Conservation (phyloP, 2,888 invertebrate species). For the Dioctria rufipes region DNA sequence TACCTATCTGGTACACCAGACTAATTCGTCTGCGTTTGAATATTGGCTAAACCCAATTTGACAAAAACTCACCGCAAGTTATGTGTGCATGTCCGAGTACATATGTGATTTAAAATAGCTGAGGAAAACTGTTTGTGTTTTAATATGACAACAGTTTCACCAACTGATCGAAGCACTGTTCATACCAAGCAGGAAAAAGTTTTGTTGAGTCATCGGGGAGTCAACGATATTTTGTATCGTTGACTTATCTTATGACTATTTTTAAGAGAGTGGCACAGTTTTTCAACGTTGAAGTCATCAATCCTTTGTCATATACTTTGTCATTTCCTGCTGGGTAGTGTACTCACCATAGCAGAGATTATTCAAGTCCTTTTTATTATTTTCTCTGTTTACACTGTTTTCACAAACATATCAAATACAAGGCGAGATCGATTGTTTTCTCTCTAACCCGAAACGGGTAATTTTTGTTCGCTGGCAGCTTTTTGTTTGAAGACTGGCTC, state of each 20-base stretch:
- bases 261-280: too few species aligned
- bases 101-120: slow-evolving; percentile 67
- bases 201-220: too few species aligned
- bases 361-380: slow-evolving; percentile 41
- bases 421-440: not conserved
- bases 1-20: slow-evolving; percentile 62
- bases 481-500: not conserved
- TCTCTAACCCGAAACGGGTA: not conserved
- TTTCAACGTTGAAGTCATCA: too few species aligned
- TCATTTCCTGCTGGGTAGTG: too few species aligned
- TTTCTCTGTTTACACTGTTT: not conserved
- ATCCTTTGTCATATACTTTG: too few species aligned
- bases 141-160: slow-evolving; percentile 71
- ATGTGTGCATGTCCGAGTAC: slow-evolving; percentile 70
- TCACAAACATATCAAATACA: slow-evolving; percentile 3
- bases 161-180: slow-evolving; percentile 55
- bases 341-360: slow-evolving; percentile 48
- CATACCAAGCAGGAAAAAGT: too few species aligned
- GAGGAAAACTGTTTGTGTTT: slow-evolving; percentile 74
- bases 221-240: too few species aligned
- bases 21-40: slow-evolving; percentile 78
- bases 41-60: slow-evolving; percentile 76
- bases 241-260: too few species aligned
- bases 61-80: slow-evolving; percentile 74
- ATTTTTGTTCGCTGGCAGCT: too few species aligned